phyloP scores from a whole-genome alignment of 2,888 invertebrate species.

The Amphiduros pacificus region DNA sequence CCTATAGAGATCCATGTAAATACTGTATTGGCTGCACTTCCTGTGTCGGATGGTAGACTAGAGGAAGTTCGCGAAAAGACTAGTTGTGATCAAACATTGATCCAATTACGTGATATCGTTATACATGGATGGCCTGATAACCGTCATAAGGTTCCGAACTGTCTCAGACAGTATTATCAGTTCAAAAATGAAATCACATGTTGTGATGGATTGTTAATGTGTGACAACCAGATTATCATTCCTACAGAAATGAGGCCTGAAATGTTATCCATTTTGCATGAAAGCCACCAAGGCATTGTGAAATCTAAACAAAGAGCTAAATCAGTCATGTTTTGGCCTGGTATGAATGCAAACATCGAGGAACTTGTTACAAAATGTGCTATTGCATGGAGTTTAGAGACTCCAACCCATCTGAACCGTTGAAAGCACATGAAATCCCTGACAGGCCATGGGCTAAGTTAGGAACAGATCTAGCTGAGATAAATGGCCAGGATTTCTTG shows the following conservation, averaged over 20 bases:
- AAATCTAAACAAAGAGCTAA: background rate
- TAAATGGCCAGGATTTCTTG: background rate
- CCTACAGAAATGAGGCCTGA: background rate
- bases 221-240: too few species aligned
- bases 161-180: too few species aligned
- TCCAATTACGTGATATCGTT: background rate
- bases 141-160: too few species aligned
- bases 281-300: slow-evolving; percentile 3
- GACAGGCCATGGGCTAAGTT: background rate
- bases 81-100: background rate
- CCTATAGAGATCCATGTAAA: background rate
- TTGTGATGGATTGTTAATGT: too few species aligned
- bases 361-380: background rate
- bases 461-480: background rate
- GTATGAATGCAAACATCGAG: background rate
- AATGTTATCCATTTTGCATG: background rate
- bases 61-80: background rate
- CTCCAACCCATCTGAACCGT: background rate
- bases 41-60: background rate
- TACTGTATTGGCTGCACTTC: background rate
- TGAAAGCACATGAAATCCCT: background rate
- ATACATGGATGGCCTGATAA: background rate
- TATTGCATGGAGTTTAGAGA: background rate
- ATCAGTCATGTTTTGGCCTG: background rate
- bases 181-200: too few species aligned